phyloP scores from a whole-genome alignment of 35 echinoderm and acorn worm genomes.

The Lytechinus pictus region DNA sequence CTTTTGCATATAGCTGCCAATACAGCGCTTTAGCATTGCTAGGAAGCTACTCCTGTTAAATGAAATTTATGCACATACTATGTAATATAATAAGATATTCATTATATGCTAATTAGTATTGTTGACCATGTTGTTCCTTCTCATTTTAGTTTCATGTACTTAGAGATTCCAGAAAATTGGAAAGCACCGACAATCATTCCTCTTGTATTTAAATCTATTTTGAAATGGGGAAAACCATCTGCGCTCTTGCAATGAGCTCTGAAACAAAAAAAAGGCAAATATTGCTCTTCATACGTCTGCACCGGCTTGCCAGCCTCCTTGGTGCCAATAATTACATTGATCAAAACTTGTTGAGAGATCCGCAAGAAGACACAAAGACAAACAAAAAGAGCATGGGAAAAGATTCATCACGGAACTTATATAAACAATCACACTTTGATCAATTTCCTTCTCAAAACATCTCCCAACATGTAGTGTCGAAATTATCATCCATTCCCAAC shows the following conservation, averaged over 20 bases:
- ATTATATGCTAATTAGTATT: no score
- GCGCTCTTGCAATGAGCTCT: not conserved
- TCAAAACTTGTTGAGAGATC: constrained; percentile 38
- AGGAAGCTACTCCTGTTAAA: no score
- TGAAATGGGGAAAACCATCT: not conserved
- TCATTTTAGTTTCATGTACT: not conserved
- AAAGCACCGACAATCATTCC: not conserved
- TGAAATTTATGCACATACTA: no score
- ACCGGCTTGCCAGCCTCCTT: not conserved
- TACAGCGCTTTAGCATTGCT: no score
- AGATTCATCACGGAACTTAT: not conserved
- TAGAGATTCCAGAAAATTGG: not conserved
- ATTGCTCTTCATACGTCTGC: not conserved
- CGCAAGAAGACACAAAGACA: not conserved
- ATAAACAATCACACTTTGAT: constrained; percentile 34
- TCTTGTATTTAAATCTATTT: not conserved
- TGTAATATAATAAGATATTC: no score
- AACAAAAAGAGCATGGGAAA: constrained; percentile 16
- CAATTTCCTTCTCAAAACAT: constrained; percentile 46
- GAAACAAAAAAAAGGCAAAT: not conserved
- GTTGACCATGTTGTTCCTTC: not conserved
- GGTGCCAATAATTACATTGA: constrained; percentile 25
- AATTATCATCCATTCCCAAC: constrained; percentile 12
- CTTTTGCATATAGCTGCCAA: no score
- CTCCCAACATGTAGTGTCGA: not conserved